Evolutionary conservation across 2,113 vertebrate genomes (phyloP).

Genomic region (Corythornis madagascariensis): DNA sequence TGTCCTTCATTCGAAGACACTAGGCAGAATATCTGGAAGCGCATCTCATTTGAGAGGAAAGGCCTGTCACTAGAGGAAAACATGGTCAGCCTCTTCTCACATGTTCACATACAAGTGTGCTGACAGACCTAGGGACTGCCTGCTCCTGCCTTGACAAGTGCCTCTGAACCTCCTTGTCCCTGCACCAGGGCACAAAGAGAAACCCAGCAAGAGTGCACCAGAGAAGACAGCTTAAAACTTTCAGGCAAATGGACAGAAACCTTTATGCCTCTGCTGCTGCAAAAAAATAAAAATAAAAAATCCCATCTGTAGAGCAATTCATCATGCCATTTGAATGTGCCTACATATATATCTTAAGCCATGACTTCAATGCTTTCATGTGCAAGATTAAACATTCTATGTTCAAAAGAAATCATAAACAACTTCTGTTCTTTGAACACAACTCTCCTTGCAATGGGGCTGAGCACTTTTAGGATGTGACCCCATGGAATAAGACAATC

Average conservation of each 20-base stretch:
- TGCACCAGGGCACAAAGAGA: accelerated
- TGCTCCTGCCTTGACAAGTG: neutral
- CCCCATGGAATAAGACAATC: neutral
- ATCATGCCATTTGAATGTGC: neutral
- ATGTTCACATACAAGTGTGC: accelerated
- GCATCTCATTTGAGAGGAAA: neutral
- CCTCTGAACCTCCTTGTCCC: neutral
- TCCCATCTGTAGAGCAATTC: neutral
- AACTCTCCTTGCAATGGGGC: neutral
- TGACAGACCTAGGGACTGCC: neutral
- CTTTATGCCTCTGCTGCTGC: neutral
- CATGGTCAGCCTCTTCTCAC: accelerated
- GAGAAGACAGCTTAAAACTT: neutral
- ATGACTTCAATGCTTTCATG: neutral
- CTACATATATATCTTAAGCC: neutral
- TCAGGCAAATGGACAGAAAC: neutral
- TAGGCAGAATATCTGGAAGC: neutral
- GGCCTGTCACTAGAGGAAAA: neutral
- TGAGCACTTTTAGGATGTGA: neutral
- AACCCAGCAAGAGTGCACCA: neutral
- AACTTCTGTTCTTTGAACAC: neutral
- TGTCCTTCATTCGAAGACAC: neutral
- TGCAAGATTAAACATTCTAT: neutral
- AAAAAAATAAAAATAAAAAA: neutral
- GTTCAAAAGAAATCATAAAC: neutral